Conservation (phyloP, 2,113 vertebrate species). For the Poeciliopsis prolifica region DNA sequence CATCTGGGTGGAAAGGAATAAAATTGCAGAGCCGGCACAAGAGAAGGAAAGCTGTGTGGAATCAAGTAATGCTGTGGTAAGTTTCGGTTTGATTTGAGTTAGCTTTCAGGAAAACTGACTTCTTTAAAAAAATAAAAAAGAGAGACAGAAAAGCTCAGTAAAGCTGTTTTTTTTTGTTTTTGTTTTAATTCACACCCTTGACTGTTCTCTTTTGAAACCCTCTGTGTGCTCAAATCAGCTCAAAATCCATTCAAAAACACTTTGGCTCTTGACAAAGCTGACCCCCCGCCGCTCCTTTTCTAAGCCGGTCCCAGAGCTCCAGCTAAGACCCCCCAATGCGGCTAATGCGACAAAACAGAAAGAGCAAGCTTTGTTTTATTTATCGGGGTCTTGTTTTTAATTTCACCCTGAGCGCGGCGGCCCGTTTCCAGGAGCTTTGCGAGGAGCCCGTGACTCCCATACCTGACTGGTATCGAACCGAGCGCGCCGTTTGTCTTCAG, state of each 20-base stretch:
- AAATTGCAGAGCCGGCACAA: neutral
- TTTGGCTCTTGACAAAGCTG: slow-evolving; percentile 30
- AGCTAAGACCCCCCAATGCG: slow-evolving; percentile 40
- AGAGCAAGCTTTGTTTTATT: slow-evolving; percentile 68
- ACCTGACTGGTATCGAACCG: slow-evolving; percentile 64
- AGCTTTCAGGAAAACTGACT: slow-evolving; percentile 33
- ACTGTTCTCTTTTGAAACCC: slow-evolving; percentile 17
- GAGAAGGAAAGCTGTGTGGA: slow-evolving; percentile 34
- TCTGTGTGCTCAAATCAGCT: neutral
- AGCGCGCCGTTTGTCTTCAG: slow-evolving; percentile 41
- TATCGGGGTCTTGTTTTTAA: slow-evolving; percentile 74
- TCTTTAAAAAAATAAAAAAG: neutral
- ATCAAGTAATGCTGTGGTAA: slow-evolving; percentile 41
- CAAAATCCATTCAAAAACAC: slow-evolving; percentile 41
- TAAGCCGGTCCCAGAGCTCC: slow-evolving; percentile 45
- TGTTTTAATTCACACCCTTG: neutral
- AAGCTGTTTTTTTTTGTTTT: slow-evolving; percentile 16
- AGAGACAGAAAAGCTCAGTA: neutral
- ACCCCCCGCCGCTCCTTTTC: slow-evolving; percentile 21
- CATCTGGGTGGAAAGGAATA: slow-evolving; percentile 23
- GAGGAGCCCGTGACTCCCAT: slow-evolving; percentile 35
- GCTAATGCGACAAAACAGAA: slow-evolving; percentile 45
- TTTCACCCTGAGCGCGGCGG: slow-evolving; percentile 49
- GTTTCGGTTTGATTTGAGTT: slow-evolving; percentile 43
- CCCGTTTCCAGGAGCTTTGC: slow-evolving; percentile 36